Base-by-base conservation (phyloP, 2,797 vertebrate genomes). In the Lepus oiostolus region DNA sequence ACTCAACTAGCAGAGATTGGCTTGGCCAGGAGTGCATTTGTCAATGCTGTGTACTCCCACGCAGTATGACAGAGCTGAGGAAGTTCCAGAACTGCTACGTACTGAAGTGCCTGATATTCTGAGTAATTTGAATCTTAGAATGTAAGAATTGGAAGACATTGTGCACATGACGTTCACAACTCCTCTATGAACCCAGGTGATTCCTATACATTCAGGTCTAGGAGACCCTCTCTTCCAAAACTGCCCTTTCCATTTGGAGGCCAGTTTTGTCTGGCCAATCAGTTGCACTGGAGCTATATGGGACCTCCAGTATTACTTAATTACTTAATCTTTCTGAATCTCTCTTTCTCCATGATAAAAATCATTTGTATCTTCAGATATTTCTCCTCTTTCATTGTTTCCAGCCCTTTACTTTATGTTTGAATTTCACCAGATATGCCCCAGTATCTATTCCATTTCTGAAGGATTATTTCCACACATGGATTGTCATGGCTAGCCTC, bases 1-100 rank as follows among this genome's bases (percentile, higher is more conserved):
- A 65, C 60, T 71, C 52, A 28, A 32, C 82, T 14, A n/a, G 54
- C 52, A 30, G 88, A 74, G 50, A 50, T 2, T 38, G 85, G 67
- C 65, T 72, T 70, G 88, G 90, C 85, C 38, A 54, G 52, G 70
- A 88, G n/a, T 32, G 54, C 4, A 17, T 71, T 85, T n/a, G 52
- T 84, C 72, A 85, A 30, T 0, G 22, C 74, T 4, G 16, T 30
- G 58, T 5, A 24, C 74, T 93, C 35, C 77, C 47, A 7, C 5
- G 1, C 50, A 92, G 87, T 70, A 22, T 0, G 0, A 7, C 4
- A 6, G 52, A 80, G 79, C 32, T 0, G 19, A 83, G 65, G 30
- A 4, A 38, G 52, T 75, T 82, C 91, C 96, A 92, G 85, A 88
- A 67, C 24, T 60, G 50, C 92, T 67, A 77, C 82, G 47, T n/a